Base-by-base conservation (phyloP, 2,888 invertebrate species). In the Phasia obesa region DNA sequence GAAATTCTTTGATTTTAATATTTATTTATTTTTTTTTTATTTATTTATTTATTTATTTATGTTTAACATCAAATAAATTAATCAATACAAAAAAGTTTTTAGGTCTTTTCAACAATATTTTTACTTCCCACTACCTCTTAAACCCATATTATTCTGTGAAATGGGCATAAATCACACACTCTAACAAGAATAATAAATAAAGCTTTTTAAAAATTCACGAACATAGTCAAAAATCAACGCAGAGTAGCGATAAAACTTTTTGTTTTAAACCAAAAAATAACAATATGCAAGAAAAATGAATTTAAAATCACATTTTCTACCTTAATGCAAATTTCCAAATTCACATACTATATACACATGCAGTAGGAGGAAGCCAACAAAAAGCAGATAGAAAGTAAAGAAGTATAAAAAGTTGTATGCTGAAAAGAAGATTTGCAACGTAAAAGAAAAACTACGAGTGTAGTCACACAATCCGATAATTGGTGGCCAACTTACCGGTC, bases 241-340 rank as follows among this genome's bases (percentile, higher is more conserved):
- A 27, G 31, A 49, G 9, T 27, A 31, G 15, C 13, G 65, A 5
- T 31, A 53, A 67, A 70, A 27, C 4, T 70, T 57, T 44, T 70
- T 44, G 5, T 11, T 51, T 27, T 21, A 65, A 65, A n/a, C n/a
- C n/a, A n/a, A n/a, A n/a, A n/a, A n/a, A n/a, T n/a, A n/a, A n/a
- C n/a, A n/a, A n/a, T n/a, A 71, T 31, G 55, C 47, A 65, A 65
- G n/a, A n/a, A n/a, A n/a, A n/a, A 71, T 65, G 42, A 57, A 71
- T 78, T 71, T 49, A 71, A 71, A 64, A 51, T 78, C 15, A 78
- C 44, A 27, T 59, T 77, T 59, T 44, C 44, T 64, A 47, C 19
- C 51, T 64, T 42, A 35, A 57, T 70, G 47, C 27, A 78, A 78
- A 64, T 64, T 42, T 71, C n/a, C 44, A 44, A 70, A 69, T 47